Evolutionary conservation across 2,113 vertebrate species (phyloP).

Genomic region (Raja brachyura): DNA sequence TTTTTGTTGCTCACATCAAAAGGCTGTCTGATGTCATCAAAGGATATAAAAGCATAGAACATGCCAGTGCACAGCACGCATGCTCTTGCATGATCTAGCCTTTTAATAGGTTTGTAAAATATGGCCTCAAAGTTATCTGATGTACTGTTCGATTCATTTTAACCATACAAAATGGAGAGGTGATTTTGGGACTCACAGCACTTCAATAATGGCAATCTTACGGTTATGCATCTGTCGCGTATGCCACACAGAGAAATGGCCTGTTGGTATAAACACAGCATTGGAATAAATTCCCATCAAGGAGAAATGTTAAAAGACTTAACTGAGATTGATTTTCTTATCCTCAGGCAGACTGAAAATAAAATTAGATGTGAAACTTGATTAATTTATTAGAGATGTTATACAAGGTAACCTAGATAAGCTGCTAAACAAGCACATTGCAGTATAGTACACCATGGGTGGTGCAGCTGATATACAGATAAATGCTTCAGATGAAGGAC

Average conservation of each 20-base stretch:
- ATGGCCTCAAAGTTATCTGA: slow-evolving; percentile 6
- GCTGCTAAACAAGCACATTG: not conserved
- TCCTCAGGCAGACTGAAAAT: not conserved
- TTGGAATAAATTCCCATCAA: not conserved
- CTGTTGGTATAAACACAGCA: not conserved
- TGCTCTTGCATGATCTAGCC: not conserved
- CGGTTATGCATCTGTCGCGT: not conserved
- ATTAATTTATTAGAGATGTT: not conserved
- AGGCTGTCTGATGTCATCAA: slow-evolving; percentile 65
- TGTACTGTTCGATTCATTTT: not conserved
- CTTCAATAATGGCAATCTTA: not conserved
- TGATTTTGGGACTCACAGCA: not conserved
- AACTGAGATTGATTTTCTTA: not conserved
- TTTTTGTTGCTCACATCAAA: slow-evolving; percentile 64
- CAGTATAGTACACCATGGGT: too few species aligned
- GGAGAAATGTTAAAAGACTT: not conserved
- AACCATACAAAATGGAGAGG: not conserved
- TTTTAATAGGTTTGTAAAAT: slow-evolving; percentile 17
- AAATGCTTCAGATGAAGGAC: not conserved
- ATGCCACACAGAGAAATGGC: not conserved
- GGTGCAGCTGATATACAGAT: not conserved
- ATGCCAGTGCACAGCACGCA: slow-evolving; percentile 43
- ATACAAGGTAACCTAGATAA: not conserved
- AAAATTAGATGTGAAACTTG: not conserved
- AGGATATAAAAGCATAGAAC: slow-evolving; percentile 50